phyloP scores from a whole-genome alignment of 2,888 invertebrate species.

The Catocala fraxini region DNA sequence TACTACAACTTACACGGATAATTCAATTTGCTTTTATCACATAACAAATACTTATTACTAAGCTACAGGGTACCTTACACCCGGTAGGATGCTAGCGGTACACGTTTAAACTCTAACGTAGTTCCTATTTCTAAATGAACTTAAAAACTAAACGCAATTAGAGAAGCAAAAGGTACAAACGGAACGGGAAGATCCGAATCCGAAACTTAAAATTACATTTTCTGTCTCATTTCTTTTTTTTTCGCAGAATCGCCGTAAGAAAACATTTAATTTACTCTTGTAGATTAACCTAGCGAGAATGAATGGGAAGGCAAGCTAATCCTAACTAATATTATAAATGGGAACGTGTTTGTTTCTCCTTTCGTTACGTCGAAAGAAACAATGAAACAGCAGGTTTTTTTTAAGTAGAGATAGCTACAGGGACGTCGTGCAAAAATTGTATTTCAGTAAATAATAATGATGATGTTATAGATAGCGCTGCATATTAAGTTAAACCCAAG shows the following conservation, averaged over 20 bases:
- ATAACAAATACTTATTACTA: too few species aligned
- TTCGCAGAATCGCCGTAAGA: conserved; percentile 11
- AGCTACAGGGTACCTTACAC: not conserved
- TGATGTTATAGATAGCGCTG: too few species aligned
- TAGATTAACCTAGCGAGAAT: conserved; percentile 9
- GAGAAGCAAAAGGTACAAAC: conserved; percentile 7
- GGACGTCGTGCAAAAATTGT: too few species aligned
- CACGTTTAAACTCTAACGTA: not conserved
- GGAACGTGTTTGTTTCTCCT: too few species aligned
- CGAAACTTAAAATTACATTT: conserved; percentile 18
- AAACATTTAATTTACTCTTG: conserved; percentile 14
- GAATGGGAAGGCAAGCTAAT: not conserved
- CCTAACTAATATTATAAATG: too few species aligned
- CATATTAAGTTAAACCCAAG: too few species aligned
- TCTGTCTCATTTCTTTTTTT: conserved; percentile 10
- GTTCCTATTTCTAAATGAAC: conserved; percentile 1
- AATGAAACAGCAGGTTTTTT: too few species aligned
- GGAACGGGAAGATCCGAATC: not conserved
- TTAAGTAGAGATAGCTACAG: too few species aligned
- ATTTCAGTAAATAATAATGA: too few species aligned
- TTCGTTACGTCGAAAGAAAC: too few species aligned
- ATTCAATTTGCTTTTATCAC: too few species aligned
- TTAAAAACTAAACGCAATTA: conserved; percentile 17
- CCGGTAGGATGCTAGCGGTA: not conserved
- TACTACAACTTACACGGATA: too few species aligned